Evolutionary conservation across 1,140 invertebrate genomes (phyloP).

Genomic region (Anoplolepis gracilipes): DNA sequence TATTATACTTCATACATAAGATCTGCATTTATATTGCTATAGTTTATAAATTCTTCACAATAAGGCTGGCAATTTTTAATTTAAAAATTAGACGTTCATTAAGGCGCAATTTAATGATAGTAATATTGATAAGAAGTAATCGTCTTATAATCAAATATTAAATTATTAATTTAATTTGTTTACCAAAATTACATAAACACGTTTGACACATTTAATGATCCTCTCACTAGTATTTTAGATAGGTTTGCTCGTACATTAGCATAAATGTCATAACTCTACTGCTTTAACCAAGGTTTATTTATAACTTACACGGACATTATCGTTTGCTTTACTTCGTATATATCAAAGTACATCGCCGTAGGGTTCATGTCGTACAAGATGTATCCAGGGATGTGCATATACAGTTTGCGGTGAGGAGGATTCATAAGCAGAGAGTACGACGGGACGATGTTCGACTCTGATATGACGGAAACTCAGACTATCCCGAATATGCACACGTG

Average conservation of each 20-base stretch:
- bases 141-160: background rate
- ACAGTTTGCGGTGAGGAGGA: constrained; percentile 43
- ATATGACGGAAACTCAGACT: constrained; percentile 27
- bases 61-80: background rate
- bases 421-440: constrained; percentile 65
- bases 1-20: background rate
- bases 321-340: constrained; percentile 43
- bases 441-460: constrained; percentile 22
- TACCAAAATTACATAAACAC: background rate
- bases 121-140: background rate
- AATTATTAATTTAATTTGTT: background rate
- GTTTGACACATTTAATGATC: background rate
- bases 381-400: constrained; percentile 27
- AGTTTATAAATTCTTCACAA: background rate
- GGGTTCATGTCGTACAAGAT: constrained; percentile 37
- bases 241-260: constrained; percentile 15
- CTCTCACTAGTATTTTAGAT: constrained; percentile 11
- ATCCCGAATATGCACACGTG: constrained; percentile 17
- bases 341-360: constrained; percentile 53
- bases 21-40: background rate
- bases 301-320: constrained; percentile 60
- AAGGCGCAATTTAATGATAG: background rate
- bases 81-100: background rate
- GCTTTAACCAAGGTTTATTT: constrained; percentile 28
- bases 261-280: constrained; percentile 28